Evolutionary conservation across 2,113 vertebrate genomes (phyloP).

Genomic region (Nyctereutes procyonoides): DNA sequence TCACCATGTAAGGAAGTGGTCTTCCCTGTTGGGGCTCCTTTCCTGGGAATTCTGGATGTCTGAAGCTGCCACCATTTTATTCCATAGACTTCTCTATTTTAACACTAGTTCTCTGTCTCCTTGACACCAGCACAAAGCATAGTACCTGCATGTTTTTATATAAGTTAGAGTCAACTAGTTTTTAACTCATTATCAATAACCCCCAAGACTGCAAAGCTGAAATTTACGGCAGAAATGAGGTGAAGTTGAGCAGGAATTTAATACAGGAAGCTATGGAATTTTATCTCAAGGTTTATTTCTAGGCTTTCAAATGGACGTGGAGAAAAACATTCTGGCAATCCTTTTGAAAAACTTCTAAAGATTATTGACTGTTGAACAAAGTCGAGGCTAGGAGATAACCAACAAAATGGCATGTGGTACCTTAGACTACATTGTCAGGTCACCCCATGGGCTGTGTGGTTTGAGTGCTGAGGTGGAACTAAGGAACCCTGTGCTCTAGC

Average conservation of each 20-base stretch:
- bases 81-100: background rate
- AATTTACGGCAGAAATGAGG: background rate
- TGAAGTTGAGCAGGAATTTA: conserved; percentile 19
- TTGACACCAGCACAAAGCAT: background rate
- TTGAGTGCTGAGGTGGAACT: background rate
- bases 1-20: background rate
- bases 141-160: background rate
- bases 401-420: background rate
- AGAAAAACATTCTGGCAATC: conserved; percentile 7
- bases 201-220: background rate
- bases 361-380: background rate
- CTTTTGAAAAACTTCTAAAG: conserved; percentile 1
- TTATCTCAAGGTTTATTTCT: conserved; percentile 47
- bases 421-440: background rate
- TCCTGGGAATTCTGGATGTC: background rate
- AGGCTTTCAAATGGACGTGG: background rate
- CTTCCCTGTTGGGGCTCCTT: background rate
- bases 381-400: background rate
- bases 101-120: background rate
- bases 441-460: background rate
- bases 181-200: background rate
- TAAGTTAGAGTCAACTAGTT: background rate
- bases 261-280: background rate
- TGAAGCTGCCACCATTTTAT: background rate
- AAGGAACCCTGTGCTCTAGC: background rate